Evolutionary conservation across 2,888 invertebrate genomes (phyloP).

Genomic region (Perizoma affinitatum): DNA sequence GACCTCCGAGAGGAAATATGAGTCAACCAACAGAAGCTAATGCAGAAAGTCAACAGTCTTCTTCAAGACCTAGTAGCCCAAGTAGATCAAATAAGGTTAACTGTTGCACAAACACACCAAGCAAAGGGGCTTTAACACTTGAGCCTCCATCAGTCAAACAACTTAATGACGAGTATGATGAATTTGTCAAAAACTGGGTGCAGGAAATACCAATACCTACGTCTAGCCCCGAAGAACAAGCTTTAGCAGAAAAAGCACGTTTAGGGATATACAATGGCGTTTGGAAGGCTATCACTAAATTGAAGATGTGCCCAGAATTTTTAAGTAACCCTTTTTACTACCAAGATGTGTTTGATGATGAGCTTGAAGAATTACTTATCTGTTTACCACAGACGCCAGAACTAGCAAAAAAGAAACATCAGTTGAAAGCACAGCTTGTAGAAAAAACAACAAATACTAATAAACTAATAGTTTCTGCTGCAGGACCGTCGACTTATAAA

Average conservation of each 20-base stretch:
- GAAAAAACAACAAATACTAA: slow-evolving; percentile 54
- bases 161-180: slow-evolving; percentile 51
- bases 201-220: slow-evolving; percentile 52
- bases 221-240: slow-evolving; percentile 40
- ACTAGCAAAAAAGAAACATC: slow-evolving; percentile 46
- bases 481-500: slow-evolving; percentile 50
- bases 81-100: slow-evolving; percentile 5
- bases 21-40: not conserved
- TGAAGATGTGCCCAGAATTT: slow-evolving; percentile 54
- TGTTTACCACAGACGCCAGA: slow-evolving; percentile 56
- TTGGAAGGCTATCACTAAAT: slow-evolving; percentile 58
- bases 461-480: slow-evolving; percentile 42
- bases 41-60: not conserved
- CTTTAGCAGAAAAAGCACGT: slow-evolving; percentile 48
- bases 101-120: slow-evolving; percentile 6
- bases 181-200: slow-evolving; percentile 56
- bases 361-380: slow-evolving; percentile 60
- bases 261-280: slow-evolving; percentile 57
- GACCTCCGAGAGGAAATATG: not conserved
- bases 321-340: slow-evolving; percentile 55
- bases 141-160: slow-evolving; percentile 21
- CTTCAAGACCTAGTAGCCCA: slow-evolving; percentile 2
- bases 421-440: slow-evolving; percentile 56
- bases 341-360: slow-evolving; percentile 63
- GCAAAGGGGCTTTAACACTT: not conserved